Percentiles rank a stretch among this genome's conserved stretches.
Evolutionary conservation across 2,113 vertebrate species (phyloP).

Genomic region (Aix galericulata): DNA sequence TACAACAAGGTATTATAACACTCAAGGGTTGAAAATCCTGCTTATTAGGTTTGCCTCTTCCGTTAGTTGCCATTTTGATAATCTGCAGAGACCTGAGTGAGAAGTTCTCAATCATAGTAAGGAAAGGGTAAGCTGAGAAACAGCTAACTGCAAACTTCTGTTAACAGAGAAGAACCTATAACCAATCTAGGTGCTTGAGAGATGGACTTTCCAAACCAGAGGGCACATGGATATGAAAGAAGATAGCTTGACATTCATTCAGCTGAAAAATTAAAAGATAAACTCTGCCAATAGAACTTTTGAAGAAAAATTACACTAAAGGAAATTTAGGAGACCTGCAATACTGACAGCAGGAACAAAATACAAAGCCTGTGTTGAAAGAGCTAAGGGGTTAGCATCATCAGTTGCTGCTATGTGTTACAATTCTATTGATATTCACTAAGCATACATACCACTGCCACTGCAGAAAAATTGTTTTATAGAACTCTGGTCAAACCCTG

Average conservation of each 20-base stretch:
- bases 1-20: not conserved
- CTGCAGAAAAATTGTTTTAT: not conserved
- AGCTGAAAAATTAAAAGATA: not conserved
- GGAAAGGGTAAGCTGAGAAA: not conserved
- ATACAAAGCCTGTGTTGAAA: not conserved
- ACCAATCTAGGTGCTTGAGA: not conserved
- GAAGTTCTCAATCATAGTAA: not conserved
- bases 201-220: not conserved
- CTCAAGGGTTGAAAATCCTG: not conserved
- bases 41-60: not conserved
- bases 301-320: constrained; percentile 1
- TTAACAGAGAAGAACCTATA: not conserved
- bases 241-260: not conserved
- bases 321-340: not conserved
- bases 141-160: not conserved
- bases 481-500: not conserved
- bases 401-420: not conserved
- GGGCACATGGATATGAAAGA: not conserved
- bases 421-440: not conserved
- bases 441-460: not conserved
- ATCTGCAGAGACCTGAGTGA: not conserved
- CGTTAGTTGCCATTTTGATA: not conserved
- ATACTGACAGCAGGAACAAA: not conserved
- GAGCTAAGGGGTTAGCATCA: not conserved
- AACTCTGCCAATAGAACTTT: not conserved